phyloP scores from a whole-genome alignment of 2,797 vertebrate species.

The Prunella strophiata region DNA sequence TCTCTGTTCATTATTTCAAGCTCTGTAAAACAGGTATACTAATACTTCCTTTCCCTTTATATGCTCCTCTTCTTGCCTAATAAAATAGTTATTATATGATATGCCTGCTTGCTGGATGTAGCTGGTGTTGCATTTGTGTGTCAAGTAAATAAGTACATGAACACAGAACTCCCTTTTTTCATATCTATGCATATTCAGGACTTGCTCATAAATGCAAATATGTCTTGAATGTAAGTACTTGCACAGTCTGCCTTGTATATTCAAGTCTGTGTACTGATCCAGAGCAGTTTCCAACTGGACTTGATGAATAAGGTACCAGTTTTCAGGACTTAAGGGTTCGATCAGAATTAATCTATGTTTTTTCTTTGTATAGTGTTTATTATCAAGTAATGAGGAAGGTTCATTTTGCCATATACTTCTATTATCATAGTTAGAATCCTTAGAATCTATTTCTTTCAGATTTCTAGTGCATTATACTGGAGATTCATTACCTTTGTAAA shows the following conservation, averaged over 20 bases:
- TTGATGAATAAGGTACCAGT: neutral
- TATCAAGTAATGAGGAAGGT: neutral
- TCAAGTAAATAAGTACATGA: neutral
- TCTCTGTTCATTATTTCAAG: neutral
- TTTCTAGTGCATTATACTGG: neutral
- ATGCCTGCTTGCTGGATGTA: neutral
- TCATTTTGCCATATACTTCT: neutral
- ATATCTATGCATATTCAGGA: neutral
- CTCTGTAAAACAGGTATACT: neutral
- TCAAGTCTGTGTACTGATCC: neutral
- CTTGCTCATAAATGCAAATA: neutral
- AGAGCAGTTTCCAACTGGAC: neutral
- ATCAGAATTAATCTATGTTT: neutral
- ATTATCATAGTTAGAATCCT: neutral
- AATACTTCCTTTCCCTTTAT: neutral
- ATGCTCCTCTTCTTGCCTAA: neutral
- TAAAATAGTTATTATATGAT: neutral
- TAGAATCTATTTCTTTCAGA: neutral
- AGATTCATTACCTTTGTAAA: neutral
- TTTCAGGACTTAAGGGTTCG: neutral
- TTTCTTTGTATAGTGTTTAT: neutral
- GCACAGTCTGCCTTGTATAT: neutral
- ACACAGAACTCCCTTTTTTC: neutral
- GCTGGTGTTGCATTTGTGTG: neutral
- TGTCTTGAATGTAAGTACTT: neutral